Evolutionary conservation across 2,113 vertebrate genomes (phyloP).

Genomic region (Cricetomys ansorgei): DNA sequence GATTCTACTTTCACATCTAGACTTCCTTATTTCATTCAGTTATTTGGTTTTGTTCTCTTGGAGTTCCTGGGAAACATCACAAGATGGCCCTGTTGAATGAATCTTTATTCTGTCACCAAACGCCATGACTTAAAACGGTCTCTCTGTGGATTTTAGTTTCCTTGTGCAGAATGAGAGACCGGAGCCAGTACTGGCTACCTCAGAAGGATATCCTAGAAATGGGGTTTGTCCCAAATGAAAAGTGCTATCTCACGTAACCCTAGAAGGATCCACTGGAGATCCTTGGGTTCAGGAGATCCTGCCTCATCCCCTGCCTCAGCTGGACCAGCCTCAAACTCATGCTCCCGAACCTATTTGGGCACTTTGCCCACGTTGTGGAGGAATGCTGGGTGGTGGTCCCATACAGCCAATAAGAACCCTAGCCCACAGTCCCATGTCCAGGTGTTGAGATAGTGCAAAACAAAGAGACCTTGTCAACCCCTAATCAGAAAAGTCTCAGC

Average conservation of each 20-base stretch:
- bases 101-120: background rate
- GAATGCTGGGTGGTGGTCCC: slow-evolving; percentile 94
- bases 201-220: background rate
- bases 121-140: background rate
- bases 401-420: slow-evolving; percentile 93
- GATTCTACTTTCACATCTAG: background rate
- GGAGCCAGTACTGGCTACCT: background rate
- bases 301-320: slow-evolving; percentile 80
- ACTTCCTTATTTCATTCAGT: background rate
- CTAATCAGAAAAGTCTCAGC: background rate
- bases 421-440: background rate
- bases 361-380: slow-evolving; percentile 93
- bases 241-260: background rate
- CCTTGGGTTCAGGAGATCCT: background rate
- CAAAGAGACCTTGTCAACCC: no score
- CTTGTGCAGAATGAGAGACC: background rate
- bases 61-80: no score
- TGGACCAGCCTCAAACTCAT: slow-evolving; percentile 94
- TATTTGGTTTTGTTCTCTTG: background rate
- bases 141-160: background rate
- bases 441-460: background rate
- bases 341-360: slow-evolving; percentile 93
- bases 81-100: background rate
- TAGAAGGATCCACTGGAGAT: background rate
- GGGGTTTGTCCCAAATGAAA: background rate